Percentiles rank a stretch among this genome's conserved stretches.
phyloP scores from a whole-genome alignment of 2,888 invertebrate genomes.

The Drosophila pullipes region DNA sequence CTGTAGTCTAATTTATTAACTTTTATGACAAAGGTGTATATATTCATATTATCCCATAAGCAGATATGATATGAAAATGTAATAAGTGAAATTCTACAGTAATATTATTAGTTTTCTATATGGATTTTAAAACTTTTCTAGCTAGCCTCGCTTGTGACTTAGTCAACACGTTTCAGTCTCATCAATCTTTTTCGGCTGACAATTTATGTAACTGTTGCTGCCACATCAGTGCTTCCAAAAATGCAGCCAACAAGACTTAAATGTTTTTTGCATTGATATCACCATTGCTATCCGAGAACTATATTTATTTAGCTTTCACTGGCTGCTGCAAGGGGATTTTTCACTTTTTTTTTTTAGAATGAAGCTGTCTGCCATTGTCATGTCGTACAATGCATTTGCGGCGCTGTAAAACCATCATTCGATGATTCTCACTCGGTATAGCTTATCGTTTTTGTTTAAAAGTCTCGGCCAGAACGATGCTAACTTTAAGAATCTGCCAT shows the following conservation, averaged over 20 bases:
- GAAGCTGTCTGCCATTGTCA: slow-evolving; percentile 56
- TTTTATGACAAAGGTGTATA: not conserved
- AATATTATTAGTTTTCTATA: not conserved
- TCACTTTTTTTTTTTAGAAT: not conserved
- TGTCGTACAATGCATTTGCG: slow-evolving; percentile 64
- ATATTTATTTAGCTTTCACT: slow-evolving; percentile 57
- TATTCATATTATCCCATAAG: too few relatives aligned
- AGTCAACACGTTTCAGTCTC: slow-evolving; percentile 44
- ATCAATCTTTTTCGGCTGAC: slow-evolving; percentile 69
- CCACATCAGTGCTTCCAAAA: slow-evolving; percentile 62
- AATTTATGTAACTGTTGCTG: slow-evolving; percentile 61
- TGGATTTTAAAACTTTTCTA: not conserved
- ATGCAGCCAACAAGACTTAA: slow-evolving; percentile 45
- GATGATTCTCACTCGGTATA: slow-evolving; percentile 62
- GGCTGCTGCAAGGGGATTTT: slow-evolving; percentile 7
- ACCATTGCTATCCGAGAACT: slow-evolving; percentile 26
- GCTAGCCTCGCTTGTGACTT: slow-evolving; percentile 20
- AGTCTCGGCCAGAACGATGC: not conserved
- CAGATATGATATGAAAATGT: not conserved
- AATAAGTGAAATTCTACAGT: not conserved
- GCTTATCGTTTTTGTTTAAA: slow-evolving; percentile 20
- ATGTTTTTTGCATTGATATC: slow-evolving; percentile 61
- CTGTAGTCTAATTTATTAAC: not conserved
- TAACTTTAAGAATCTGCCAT: slow-evolving; percentile 14
- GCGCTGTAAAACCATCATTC: slow-evolving; percentile 56